Base-by-base conservation (phyloP, 1,140 invertebrate species). In the Tyrophagus putrescentiae region DNA sequence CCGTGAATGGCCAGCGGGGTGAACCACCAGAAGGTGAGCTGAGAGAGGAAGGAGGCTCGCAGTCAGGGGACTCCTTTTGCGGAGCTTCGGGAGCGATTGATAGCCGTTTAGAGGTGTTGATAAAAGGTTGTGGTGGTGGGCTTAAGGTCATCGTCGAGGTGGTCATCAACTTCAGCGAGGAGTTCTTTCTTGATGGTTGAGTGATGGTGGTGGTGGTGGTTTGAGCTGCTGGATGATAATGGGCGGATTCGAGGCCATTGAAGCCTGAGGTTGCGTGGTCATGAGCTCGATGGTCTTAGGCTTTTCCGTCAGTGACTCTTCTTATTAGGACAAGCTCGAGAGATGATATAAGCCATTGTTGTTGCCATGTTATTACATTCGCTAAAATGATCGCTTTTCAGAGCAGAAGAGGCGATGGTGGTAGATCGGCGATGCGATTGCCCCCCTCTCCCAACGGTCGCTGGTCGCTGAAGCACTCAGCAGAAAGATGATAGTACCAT, bases 21-120 rank as follows among this genome's bases (percentile, higher is more conserved):
- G 71, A 96, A 95, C 94, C 94, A 98, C 59, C 83, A 80, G 71
- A 92, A 98, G 0, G 85, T 78, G 3, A 98, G 72, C 53, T 81
- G 79, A 18, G 88, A 92, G 21, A 90, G 78, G 72, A 94, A 97
- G 21, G 90, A 90, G 34, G 87, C 78, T 58, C 75, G 72, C 50
- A 78, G 75, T 59, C 61, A 6, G 32, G n/a, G 36, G 16, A 61
- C 52, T 1, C 25, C 16, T 13, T 13, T n/a, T 13, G 52, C 5
- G 16, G 29, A 25, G 5, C 6, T 25, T 62, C 60, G 6, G 58
- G 23, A 16, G 56, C n/a, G 13, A n/a, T 60, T 5, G 36, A 60
- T 9, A 60, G 59, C 23, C 23, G n/a, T n/a, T n/a, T 60, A 11
- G 33, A 9, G 7, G 28, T n/a, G n/a, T n/a, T n/a, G n/a, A n/a